A percentile compares a stretch with the other conserved stretches of the same genome.
Evolutionary conservation across 2,888 invertebrate genomes (phyloP).

Genomic region (Odontocerum albicorne): DNA sequence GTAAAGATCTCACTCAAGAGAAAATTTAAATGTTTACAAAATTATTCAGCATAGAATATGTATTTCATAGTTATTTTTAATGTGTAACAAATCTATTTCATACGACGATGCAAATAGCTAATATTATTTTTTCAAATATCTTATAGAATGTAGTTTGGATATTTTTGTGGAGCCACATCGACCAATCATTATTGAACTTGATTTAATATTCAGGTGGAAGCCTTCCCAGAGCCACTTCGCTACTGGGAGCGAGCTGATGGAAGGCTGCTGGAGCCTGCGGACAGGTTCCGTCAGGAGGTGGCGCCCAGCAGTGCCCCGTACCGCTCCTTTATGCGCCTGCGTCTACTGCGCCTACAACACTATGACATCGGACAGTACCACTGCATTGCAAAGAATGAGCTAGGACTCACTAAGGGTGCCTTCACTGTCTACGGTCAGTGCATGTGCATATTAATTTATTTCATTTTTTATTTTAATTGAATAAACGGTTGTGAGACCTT

Average conservation of each 20-base stretch:
- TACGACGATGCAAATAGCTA: too few species aligned
- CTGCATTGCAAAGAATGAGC: slow-evolving; percentile 83
- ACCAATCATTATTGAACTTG: too few species aligned
- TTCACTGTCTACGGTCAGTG: slow-evolving; percentile 65
- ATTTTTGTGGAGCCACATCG: too few species aligned
- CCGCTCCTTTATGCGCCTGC: slow-evolving; percentile 77
- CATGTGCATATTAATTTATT: too few species aligned
- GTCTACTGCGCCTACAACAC: slow-evolving; percentile 67
- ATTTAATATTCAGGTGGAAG: slow-evolving; percentile 66
- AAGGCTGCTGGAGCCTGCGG: slow-evolving; percentile 61
- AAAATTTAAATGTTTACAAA: neutral
- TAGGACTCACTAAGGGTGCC: slow-evolving; percentile 76
- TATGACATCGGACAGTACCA: slow-evolving; percentile 77
- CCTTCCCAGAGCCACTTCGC: slow-evolving; percentile 81
- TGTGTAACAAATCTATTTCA: too few species aligned
- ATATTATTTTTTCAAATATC: too few species aligned
- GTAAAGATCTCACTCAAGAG: neutral
- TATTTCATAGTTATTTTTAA: neutral
- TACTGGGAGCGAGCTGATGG: slow-evolving; percentile 85
- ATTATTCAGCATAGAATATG: neutral
- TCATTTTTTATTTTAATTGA: too few species aligned
- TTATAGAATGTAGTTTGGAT: too few species aligned
- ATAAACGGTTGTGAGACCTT: too few species aligned
- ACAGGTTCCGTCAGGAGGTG: slow-evolving; percentile 44
- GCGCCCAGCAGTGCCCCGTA: slow-evolving; percentile 45